Evolutionary conservation across 1,140 invertebrate genomes (phyloP).

Genomic region (Wiebesia pumilae): DNA sequence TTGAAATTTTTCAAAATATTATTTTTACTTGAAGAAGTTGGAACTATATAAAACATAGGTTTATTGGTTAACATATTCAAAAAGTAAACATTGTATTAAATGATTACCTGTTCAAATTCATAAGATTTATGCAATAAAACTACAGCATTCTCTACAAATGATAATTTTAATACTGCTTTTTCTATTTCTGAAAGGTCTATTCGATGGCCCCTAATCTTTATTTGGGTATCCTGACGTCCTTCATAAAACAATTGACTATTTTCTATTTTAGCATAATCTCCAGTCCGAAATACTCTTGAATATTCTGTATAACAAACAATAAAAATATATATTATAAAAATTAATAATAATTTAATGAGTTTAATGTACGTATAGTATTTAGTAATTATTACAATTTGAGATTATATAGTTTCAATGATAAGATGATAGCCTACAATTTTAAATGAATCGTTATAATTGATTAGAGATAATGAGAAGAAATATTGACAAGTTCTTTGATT

Average conservation of each 20-base stretch:
- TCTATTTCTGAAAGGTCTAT: constrained; percentile 91
- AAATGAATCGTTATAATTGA: no score
- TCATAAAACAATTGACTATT: constrained; percentile 84
- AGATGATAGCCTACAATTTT: no score
- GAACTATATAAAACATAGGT: no score
- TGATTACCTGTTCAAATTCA: constrained; percentile 77
- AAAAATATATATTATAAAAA: background rate
- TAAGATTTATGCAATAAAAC: constrained; percentile 88
- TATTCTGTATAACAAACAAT: background rate
- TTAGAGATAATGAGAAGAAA: no score
- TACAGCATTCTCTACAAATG: constrained; percentile 79
- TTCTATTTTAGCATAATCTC: constrained; percentile 86
- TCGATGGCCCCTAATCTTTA: constrained; percentile 90
- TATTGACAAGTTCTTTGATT: no score
- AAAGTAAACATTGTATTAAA: background rate
- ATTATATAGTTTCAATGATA: no score
- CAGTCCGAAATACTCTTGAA: constrained; percentile 83
- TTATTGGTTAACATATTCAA: no score
- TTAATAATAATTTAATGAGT: background rate
- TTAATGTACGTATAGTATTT: no score
- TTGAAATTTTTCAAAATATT: no score
- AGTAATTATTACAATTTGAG: no score
- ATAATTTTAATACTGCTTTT: constrained; percentile 77
- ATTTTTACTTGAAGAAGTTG: no score
- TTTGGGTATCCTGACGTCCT: constrained; percentile 89